Percentiles rank a stretch among this genome's conserved stretches.
Evolutionary conservation across 2,113 vertebrate genomes (phyloP).

Genomic region (Geococcyx californianus): DNA sequence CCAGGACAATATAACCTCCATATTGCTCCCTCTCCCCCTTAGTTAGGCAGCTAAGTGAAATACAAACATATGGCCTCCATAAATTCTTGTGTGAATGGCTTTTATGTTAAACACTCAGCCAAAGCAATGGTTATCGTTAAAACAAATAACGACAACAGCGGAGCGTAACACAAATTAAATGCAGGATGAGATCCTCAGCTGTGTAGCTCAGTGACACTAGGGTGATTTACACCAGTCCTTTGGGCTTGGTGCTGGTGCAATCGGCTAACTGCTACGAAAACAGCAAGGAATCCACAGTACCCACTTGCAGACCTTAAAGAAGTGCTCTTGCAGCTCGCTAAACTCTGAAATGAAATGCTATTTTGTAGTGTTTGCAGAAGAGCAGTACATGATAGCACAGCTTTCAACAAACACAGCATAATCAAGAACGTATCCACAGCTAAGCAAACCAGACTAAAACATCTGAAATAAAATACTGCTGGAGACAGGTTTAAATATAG

Average conservation of each 20-base stretch:
- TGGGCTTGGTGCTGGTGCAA: neutral
- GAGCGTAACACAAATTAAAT: neutral
- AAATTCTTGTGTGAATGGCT: neutral
- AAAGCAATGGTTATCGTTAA: slow-evolving; percentile 42
- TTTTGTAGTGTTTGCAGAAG: neutral
- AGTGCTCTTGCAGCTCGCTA: neutral
- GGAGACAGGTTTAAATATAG: slow-evolving; percentile 57
- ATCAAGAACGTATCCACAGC: neutral
- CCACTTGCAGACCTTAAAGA: neutral
- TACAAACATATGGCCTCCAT: slow-evolving; percentile 35
- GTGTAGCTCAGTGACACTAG: neutral
- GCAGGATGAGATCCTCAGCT: neutral
- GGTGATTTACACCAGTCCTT: neutral
- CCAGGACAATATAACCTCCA: neutral
- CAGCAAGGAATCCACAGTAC: neutral
- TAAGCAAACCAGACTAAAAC: slow-evolving; percentile 24
- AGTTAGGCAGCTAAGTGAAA: slow-evolving; percentile 13
- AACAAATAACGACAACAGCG: neutral
- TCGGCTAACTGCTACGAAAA: neutral
- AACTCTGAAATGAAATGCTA: neutral
- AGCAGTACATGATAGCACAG: neutral
- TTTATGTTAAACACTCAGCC: neutral
- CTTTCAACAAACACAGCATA: neutral
- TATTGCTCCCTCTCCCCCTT: neutral
- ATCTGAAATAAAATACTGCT: slow-evolving; percentile 47